Conservation (phyloP, 2,888 invertebrate species). For the Morpho deidamia region DNA sequence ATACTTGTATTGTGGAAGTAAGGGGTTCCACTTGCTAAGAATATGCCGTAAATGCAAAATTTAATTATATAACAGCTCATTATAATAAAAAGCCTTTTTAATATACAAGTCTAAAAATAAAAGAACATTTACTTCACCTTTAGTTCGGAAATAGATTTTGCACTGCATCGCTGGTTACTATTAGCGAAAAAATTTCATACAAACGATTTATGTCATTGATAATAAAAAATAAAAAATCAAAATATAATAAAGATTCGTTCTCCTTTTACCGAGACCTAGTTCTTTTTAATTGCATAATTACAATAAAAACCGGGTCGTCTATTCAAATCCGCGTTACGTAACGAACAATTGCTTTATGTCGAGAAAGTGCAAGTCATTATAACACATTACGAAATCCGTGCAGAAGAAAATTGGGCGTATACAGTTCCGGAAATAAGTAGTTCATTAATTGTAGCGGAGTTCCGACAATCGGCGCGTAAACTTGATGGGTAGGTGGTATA, state of each 20-base stretch:
- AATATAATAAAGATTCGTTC: not conserved
- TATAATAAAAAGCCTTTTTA: too few species aligned
- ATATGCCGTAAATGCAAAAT: too few species aligned
- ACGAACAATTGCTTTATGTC: slow-evolving; percentile 21
- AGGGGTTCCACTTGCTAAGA: too few species aligned
- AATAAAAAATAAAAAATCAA: not conserved
- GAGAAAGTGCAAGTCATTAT: slow-evolving; percentile 47
- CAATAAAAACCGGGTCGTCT: slow-evolving; percentile 12
- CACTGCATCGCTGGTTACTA: too few species aligned
- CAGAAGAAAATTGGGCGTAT: slow-evolving; percentile 28
- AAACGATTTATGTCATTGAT: too few species aligned
- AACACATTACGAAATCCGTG: slow-evolving; percentile 37
- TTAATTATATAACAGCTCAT: too few species aligned
- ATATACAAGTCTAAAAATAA: too few species aligned
- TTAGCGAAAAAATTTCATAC: too few species aligned
- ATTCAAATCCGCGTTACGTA: slow-evolving; percentile 7
- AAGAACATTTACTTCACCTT: too few species aligned
- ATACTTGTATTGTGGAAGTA: too few species aligned
- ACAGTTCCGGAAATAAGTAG: slow-evolving; percentile 15
- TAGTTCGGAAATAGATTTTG: too few species aligned
- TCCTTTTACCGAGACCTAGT: slow-evolving; percentile 1
- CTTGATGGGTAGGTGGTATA: slow-evolving; percentile 30
- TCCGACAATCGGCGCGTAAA: slow-evolving; percentile 48
- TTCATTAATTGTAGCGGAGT: slow-evolving; percentile 9
- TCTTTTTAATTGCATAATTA: slow-evolving; percentile 1